Percentiles rank a stretch among this genome's conserved stretches.
Conservation (phyloP, 1,140 invertebrate genomes). For the Druon quercuslanigerum region DNA sequence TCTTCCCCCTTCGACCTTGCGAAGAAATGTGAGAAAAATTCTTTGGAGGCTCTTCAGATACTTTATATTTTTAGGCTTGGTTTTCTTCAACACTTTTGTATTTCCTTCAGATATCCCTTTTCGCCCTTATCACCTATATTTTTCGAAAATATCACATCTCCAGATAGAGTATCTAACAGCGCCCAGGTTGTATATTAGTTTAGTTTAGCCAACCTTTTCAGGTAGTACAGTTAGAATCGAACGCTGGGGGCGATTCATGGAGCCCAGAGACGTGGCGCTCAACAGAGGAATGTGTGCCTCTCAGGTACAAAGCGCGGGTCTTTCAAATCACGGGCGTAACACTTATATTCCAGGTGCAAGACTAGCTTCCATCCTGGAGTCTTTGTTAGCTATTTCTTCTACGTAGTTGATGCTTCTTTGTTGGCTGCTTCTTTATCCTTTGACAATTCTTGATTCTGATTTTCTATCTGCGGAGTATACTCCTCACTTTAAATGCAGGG, state of each 20-base stretch:
- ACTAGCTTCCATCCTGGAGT: constrained; percentile 21
- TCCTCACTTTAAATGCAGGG: constrained; percentile 10
- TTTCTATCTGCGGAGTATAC: background rate
- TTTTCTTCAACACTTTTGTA: background rate
- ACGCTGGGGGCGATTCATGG: background rate
- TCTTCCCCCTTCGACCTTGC: constrained; percentile 18
- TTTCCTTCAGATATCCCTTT: background rate
- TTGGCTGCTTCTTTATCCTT: background rate
- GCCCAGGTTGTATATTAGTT: background rate
- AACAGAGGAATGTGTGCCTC: constrained; percentile 21
- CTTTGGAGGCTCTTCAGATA: background rate
- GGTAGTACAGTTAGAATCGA: constrained; percentile 27
- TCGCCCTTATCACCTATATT: background rate
- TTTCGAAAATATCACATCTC: constrained; percentile 19
- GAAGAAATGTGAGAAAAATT: constrained; percentile 11
- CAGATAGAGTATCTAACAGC: constrained; percentile 3
- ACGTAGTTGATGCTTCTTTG: background rate
- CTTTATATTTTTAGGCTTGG: background rate
- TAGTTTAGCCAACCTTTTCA: constrained; percentile 7
- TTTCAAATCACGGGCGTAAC: constrained; percentile 18
- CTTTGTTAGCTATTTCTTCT: background rate
- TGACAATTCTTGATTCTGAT: background rate
- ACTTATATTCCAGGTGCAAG: constrained; percentile 19
- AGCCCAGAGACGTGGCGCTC: constrained; percentile 35
- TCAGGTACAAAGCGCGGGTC: background rate